Base-by-base conservation (phyloP, 2,113 vertebrate genomes). In the Leptodactylus fuscus region DNA sequence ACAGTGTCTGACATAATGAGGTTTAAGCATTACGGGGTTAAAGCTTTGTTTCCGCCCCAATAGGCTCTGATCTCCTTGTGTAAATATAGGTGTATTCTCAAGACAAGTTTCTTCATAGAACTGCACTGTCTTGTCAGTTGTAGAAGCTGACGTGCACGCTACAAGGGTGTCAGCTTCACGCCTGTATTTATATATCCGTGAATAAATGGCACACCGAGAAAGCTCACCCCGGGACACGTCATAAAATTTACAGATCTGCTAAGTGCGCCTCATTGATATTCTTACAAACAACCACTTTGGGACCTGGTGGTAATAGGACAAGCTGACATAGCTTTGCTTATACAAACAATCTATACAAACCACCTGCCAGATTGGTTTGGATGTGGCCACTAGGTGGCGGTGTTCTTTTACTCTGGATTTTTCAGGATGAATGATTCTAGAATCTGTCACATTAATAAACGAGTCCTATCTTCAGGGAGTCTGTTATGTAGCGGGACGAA, bases 31-130 rank as follows among this genome's bases (percentile, higher is more conserved):
- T 36, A 10, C 53, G 36, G 75, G 76, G 76, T 79, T 78, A 55
- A 58, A 12, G 4, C 51, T 55, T 58, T 58, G 49, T 58, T 79
- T 79, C 51, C 76, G 22, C 51, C 51, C 18, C 36, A 51, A 27
- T 41, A 58, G 51, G 51, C 32, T 79, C 51, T 60, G 34, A 79
- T 79, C 76, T 51, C 51, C 29, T 51, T 60, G 51, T 38, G 76
- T 60, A 79, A 79, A 79, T 79, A 79, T 41, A 79, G 76, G 76
- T 79, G 76, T 38, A 79, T 79, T 79, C 76, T 38, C 53, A 22
- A n/a, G 49, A 53, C 48, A 77, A 75, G 53, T 20, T 24, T 79
- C 22, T 34, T 55, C 60, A 5, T 79, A 24, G 24, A 41, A 79
- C 20, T 24, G 34, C 22, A 27, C 10, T 79, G 36, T 60, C 53